These are phyloP conservation scores for Sarcophaga caerulescens DNA, from an alignment of 2,888 invertebrate genomes.

Conservation along the genomic window DNA sequence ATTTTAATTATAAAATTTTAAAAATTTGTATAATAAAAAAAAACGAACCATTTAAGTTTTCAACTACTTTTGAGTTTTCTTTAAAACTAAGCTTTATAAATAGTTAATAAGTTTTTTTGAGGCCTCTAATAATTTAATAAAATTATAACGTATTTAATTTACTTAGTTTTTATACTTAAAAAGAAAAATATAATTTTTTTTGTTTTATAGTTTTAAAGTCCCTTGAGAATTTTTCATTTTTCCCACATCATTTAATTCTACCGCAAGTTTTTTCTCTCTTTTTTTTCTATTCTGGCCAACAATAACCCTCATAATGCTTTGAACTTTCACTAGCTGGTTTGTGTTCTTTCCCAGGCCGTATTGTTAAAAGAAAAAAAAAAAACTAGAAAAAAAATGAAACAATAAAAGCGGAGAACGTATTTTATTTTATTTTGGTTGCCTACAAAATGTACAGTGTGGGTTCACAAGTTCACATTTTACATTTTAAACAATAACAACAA, in stretches of 20 bases:
- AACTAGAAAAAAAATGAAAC: constrained; percentile 20
- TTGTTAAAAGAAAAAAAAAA: neutral
- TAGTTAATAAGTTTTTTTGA: too few species aligned
- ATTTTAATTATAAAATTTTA: too few species aligned
- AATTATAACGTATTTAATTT: too few species aligned
- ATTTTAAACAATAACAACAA: constrained; percentile 2
- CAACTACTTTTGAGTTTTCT: too few species aligned
- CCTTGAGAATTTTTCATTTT: constrained; percentile 34
- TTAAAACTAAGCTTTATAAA: too few species aligned
- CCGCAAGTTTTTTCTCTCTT: constrained; percentile 13
- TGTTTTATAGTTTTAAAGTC: constrained; percentile 33
- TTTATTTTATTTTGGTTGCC: constrained; percentile 28
- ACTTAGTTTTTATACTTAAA: too few species aligned
- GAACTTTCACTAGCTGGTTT: constrained; percentile 57
- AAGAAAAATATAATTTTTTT: too few species aligned
- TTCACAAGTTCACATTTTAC: constrained; percentile 64
- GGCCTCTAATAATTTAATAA: too few species aligned
- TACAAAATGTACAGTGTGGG: constrained; percentile 39
- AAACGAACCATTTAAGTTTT: too few species aligned
- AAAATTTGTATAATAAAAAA: too few species aligned
- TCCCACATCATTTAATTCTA: neutral
- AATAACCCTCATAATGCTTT: constrained; percentile 47
- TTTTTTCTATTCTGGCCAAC: constrained; percentile 34
- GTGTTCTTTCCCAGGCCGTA: neutral
- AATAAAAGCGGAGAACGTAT: constrained; percentile 48